Conservation (phyloP, 2,888 invertebrate genomes). For the Drosophila phalerata region DNA sequence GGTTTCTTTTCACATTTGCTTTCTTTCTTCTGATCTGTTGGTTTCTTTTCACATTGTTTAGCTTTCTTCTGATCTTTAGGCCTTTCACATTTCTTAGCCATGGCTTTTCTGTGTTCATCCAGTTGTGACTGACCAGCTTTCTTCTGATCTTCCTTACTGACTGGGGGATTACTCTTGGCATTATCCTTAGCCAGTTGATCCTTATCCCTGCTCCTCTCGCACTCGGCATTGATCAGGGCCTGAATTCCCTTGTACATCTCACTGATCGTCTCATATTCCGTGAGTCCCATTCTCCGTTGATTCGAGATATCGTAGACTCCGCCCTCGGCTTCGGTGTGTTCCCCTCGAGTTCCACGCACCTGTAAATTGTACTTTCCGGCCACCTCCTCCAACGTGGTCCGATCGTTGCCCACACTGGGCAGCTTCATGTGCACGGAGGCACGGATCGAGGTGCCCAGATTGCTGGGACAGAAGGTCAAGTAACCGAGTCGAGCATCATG, state of each 20-base stretch:
- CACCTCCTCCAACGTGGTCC: conserved; percentile 94
- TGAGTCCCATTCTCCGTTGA: conserved; percentile 98
- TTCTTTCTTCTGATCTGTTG: not conserved
- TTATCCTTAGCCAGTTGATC: not conserved
- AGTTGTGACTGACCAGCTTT: not conserved
- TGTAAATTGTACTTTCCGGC: conserved; percentile 95
- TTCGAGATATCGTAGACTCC: conserved; percentile 98
- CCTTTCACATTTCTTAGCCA: not conserved
- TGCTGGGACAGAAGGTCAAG: conserved; percentile 99
- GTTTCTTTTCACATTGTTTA: not conserved
- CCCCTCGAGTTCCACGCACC: conserved; percentile 96
- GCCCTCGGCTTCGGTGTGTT: conserved; percentile 97
- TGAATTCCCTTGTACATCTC: conserved; percentile 96
- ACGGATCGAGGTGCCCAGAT: conserved; percentile 98
- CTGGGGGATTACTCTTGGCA: not conserved
- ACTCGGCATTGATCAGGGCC: conserved; percentile 96
- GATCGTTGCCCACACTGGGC: conserved; percentile 95
- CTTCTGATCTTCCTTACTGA: not conserved
- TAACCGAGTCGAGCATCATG: conserved; percentile 97
- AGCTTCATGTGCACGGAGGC: conserved; percentile 99
- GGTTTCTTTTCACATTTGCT: not conserved
- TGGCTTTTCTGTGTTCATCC: not conserved
- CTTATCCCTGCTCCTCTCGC: not conserved
- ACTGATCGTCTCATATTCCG: conserved; percentile 97
- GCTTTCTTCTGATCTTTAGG: not conserved